These are phyloP conservation scores for Arrhamphus sclerolepis DNA, from an alignment of 2,797 vertebrate species.

Conservation along the genomic window DNA sequence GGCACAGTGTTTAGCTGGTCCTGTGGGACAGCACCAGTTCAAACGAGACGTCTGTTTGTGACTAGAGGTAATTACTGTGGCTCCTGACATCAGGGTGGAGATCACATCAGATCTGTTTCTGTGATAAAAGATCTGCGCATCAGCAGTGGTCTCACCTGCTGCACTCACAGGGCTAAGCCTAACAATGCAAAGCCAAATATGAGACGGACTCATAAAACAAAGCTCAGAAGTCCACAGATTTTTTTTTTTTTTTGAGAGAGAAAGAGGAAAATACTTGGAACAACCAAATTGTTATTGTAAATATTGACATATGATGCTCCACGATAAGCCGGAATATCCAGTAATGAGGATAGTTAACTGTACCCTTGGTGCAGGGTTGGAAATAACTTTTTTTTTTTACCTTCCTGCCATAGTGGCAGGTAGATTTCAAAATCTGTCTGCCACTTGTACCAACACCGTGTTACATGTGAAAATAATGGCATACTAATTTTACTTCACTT, in stretches of 20 bases:
- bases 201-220: not conserved
- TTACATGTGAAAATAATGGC: no score
- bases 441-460: no score
- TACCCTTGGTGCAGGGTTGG: not conserved
- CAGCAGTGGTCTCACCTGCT: constrained; percentile 35
- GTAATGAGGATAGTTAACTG: not conserved
- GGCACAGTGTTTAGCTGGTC: constrained; percentile 19
- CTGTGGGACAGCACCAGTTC: constrained; percentile 34
- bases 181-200: not conserved
- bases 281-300: not conserved
- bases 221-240: no score
- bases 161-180: not conserved
- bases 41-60: constrained; percentile 51
- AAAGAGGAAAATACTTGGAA: not conserved
- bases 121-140: constrained; percentile 42
- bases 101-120: constrained; percentile 52
- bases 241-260: no score
- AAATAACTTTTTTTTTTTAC: no score
- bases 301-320: constrained; percentile 4
- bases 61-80: constrained; percentile 54
- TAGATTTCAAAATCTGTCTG: no score
- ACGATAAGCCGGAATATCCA: constrained; percentile 3
- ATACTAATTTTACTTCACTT: no score
- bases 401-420: no score
- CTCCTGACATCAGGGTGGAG: constrained; percentile 46